These are phyloP conservation scores for Nomada ruficornis DNA, from an alignment of 2,888 invertebrate species.

Conservation along the genomic window DNA sequence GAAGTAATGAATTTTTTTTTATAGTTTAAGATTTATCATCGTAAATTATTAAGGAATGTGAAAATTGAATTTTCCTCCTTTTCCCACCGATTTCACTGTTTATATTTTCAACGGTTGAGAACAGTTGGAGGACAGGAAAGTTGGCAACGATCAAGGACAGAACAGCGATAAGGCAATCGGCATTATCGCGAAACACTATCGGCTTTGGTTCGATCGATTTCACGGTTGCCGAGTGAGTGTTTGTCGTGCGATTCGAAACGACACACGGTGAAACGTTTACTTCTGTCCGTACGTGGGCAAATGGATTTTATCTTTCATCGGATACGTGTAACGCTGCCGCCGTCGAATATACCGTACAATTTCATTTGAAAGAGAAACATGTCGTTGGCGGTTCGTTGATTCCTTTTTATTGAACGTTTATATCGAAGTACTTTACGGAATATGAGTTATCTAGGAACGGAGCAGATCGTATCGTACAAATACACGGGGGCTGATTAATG, in stretches of 20 bases:
- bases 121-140: constrained; percentile 7
- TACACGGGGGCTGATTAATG: no score
- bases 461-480: no score
- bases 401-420: no score
- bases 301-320: constrained; percentile 31
- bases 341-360: not conserved
- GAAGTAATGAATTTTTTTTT: no score
- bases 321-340: not conserved
- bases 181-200: constrained; percentile 64
- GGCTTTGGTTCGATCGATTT: constrained; percentile 61
- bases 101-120: not conserved
- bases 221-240: constrained; percentile 38
- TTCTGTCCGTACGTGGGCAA: not conserved
- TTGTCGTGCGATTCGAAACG: constrained; percentile 35
- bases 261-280: not conserved
- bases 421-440: no score
- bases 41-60: no score
- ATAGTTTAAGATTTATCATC: no score
- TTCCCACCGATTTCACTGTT: not conserved
- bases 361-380: not conserved
- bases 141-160: constrained; percentile 43
- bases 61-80: no score
- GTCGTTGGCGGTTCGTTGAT: no score
- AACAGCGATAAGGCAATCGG: constrained; percentile 62
- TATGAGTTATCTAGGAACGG: no score